A percentile compares a stretch with the other conserved stretches of the same genome.
Evolutionary conservation across 1,140 invertebrate genomes (phyloP).

Genomic region (Drosophila saltans): DNA sequence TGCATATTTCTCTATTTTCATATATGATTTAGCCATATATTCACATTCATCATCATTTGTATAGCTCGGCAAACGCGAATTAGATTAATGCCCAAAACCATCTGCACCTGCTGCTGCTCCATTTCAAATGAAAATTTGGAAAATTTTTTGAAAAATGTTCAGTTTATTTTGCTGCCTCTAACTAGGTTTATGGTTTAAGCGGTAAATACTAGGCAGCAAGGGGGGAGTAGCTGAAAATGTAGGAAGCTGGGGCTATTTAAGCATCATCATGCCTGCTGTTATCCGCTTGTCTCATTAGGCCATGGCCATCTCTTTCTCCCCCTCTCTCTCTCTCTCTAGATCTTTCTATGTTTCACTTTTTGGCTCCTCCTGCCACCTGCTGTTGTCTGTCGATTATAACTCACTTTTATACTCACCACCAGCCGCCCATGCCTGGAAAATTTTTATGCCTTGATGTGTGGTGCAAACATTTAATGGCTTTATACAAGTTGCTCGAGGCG

Average conservation of each 20-base stretch:
- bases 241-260: neutral
- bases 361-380: neutral
- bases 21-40: conserved; percentile 11
- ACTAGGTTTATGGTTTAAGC: conserved; percentile 8
- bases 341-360: neutral
- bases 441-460: conserved; percentile 56
- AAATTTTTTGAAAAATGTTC: conserved; percentile 9
- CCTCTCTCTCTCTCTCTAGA: conserved; percentile 1
- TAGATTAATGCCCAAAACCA: conserved; percentile 11
- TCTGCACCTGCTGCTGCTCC: neutral
- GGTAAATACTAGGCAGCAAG: neutral
- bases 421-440: conserved; percentile 20
- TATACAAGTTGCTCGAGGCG: conserved; percentile 44
- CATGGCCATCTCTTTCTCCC: neutral
- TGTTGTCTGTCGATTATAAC: conserved; percentile 33
- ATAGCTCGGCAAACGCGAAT: conserved; percentile 1
- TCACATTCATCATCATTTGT: conserved; percentile 10
- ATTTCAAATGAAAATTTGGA: conserved; percentile 6
- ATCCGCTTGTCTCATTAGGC: conserved; percentile 16
- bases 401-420: conserved; percentile 31
- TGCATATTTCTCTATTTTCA: conserved; percentile 1
- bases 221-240: neutral
- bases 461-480: conserved; percentile 69
- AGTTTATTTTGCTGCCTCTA: conserved; percentile 8
- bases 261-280: neutral